Base-by-base conservation (phyloP, 2,888 invertebrate species). In the Papilio gigon region DNA sequence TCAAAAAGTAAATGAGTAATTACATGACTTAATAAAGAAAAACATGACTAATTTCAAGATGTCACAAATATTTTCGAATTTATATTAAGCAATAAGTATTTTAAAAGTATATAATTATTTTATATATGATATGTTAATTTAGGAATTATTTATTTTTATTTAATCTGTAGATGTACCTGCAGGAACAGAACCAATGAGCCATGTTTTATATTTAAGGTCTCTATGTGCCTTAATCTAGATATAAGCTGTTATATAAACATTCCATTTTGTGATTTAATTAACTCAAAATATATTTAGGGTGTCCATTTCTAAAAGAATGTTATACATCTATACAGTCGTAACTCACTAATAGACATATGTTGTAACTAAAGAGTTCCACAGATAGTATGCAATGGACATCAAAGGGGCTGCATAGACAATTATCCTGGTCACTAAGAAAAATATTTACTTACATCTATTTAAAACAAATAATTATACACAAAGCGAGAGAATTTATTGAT, bases 111-210 rank as follows among this genome's bases (percentile, higher is more conserved):
- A 37, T 50, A 62, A 37, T 14, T 47, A 65, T 68, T 69, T 61
- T 44, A 67, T 70, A 63, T 70, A 70, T 72, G 58, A 72, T 58
- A 47, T 40, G 72, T 11, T 60, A 35, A 35, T 40, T 30, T 70
- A 56, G 30, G 42, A 56, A 68, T 68, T 77, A 76, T 75, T 73
- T 76, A 75, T 76, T 73, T 72, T 62, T 73, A 61, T 74, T 71
- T 73, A 70, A 58, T 72, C 63, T 84, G 83, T 85, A 84, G 86
- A 75, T 71, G 85, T 86, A 86, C 84, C 85, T 87, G 85, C 80
- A 80, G 72, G 72, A 79, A 86, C 80, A 71, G 71, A 80, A 87
- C 87, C 86, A 86, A 87, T 84, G 86, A 88, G 88, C 88, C 89
- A 88, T 88, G 86, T 25, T 74, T 76, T 74, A 66, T 77, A 74